These are phyloP conservation scores for Empidonax alnorum DNA, from an alignment of 2,113 vertebrate genomes.

Conservation along the genomic window DNA sequence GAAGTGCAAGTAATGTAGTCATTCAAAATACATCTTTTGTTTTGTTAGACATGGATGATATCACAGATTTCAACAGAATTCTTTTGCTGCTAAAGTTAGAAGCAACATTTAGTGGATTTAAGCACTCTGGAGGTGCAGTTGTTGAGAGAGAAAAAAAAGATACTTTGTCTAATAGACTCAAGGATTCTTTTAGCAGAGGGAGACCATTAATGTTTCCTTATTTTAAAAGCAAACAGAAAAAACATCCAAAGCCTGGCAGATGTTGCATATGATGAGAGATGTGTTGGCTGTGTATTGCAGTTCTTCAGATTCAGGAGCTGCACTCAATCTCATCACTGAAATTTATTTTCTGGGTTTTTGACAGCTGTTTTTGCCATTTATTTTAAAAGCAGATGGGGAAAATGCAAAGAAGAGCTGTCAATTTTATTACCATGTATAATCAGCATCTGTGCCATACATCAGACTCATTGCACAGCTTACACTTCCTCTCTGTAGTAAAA, in stretches of 20 bases:
- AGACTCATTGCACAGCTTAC: slow-evolving; percentile 44
- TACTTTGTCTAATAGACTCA: slow-evolving; percentile 1
- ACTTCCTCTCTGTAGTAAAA: slow-evolving; percentile 51
- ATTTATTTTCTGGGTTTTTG: slow-evolving; percentile 56
- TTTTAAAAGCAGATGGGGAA: slow-evolving; percentile 75
- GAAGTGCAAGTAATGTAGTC: background rate
- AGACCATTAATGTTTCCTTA: background rate
- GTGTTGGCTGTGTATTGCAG: background rate
- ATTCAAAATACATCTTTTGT: background rate
- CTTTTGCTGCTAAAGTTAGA: slow-evolving; percentile 20
- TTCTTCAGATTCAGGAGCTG: slow-evolving; percentile 54
- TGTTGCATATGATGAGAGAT: slow-evolving; percentile 17
- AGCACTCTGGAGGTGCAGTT: slow-evolving; percentile 20
- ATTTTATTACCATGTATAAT: slow-evolving; percentile 77
- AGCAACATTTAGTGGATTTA: background rate
- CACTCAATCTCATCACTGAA: slow-evolving; percentile 31
- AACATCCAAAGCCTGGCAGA: background rate
- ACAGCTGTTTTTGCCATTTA: slow-evolving; percentile 78
- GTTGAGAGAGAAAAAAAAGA: background rate
- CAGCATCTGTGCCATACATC: slow-evolving; percentile 71
- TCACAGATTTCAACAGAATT: slow-evolving; percentile 20
- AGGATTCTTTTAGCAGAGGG: slow-evolving; percentile 19
- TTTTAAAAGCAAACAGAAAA: slow-evolving; percentile 34
- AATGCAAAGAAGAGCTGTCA: slow-evolving; percentile 72
- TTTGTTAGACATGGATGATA: slow-evolving; percentile 4